Base-by-base conservation (phyloP, 2,888 invertebrate species). In the Agrotis puta region DNA sequence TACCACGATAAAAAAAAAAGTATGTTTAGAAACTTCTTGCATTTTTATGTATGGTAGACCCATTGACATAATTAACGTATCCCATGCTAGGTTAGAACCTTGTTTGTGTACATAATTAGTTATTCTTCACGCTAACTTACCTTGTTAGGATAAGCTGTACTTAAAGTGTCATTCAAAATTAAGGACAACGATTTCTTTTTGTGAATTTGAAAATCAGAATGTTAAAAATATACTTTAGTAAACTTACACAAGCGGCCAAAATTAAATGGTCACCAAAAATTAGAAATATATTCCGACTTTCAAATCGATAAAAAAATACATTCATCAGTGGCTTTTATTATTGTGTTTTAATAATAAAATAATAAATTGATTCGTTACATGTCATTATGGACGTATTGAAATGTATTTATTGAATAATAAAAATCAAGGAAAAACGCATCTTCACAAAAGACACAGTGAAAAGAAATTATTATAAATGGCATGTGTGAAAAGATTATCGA, bases 301-400 rank as follows among this genome's bases (percentile, higher is more conserved):
- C 22, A 5, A 57, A 27, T 39, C 3, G 1, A 33, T 51, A 13
- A 57, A 24, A 43, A 39, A 16, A 18, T 1, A 14, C n/a, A 22
- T 63, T 59, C 3, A 64, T 7, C 27, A 3, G 3, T 27, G 27
- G 27, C 27, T 27, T 27, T 5, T 5, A 27, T 33, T 33, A 33
- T 7, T 33, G 33, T 7, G 33, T 7, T 33, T 33, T 33, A 33
- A 33, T 33, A 27, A 14, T n/a, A 58, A 45, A 64, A 72, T 78
- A 72, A 78, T 58, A 62, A 79, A 77, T 79, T 61, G 79, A 77
- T 77, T 77, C 77, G 80, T 64, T 67, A 48, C 74, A 47, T 39
- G 43, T 74, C 47, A 59, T 64, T 79, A 67, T 45, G 20, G 13
- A 48, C 11, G 50, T 27, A 67, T 74, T 67, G 59, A 77, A 78